phyloP scores from a whole-genome alignment of 1,140 invertebrate species.

The Panagrolaimus sp. region DNA sequence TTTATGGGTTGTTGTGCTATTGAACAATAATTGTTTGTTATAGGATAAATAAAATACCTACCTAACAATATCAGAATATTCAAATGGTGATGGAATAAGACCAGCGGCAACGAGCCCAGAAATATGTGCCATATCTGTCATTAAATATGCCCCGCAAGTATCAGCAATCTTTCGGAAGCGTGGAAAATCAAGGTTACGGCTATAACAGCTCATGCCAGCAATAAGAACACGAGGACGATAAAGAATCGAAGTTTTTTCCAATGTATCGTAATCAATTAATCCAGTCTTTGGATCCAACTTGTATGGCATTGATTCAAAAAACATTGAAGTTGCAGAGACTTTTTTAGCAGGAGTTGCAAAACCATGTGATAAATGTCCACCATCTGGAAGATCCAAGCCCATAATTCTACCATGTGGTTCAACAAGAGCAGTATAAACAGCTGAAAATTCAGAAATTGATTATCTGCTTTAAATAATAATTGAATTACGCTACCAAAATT shows the following conservation, averaged over 20 bases:
- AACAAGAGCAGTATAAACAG: slow-evolving; percentile 67
- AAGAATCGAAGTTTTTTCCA: slow-evolving; percentile 73
- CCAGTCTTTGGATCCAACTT: slow-evolving; percentile 80
- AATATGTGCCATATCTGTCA: slow-evolving; percentile 92
- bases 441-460: slow-evolving; percentile 96
- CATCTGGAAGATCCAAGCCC: slow-evolving; percentile 89
- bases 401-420: slow-evolving; percentile 90
- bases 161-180: slow-evolving; percentile 80
- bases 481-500: slow-evolving; percentile 99
- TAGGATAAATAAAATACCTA: too few species aligned
- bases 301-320: slow-evolving; percentile 97
- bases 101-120: slow-evolving; percentile 82
- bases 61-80: slow-evolving; percentile 86
- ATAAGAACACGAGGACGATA: slow-evolving; percentile 90
- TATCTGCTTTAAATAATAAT: slow-evolving; percentile 87
- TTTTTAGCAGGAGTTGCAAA: slow-evolving; percentile 77
- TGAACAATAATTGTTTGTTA: too few species aligned
- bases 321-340: slow-evolving; percentile 92
- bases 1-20: slow-evolving; percentile 92
- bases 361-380: slow-evolving; percentile 70
- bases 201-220: slow-evolving; percentile 82
- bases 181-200: slow-evolving; percentile 73
- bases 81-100: slow-evolving; percentile 80
- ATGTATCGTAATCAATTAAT: slow-evolving; percentile 84
- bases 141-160: slow-evolving; percentile 76